Evolutionary conservation across 2,113 vertebrate genomes (phyloP).

Genomic region (Macaca fascicularis): T2T-MFA8v1.1 NC_088391.1:41245001-41245500

Average conservation of each 20-base stretch:
- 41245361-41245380: background rate
- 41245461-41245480: slow-evolving; percentile 28
- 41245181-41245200: background rate
- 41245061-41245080: background rate
- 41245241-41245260: background rate
- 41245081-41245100: background rate
- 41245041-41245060: background rate
- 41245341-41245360: background rate
- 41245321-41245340: background rate
- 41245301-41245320: background rate
- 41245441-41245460: background rate
- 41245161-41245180: background rate
- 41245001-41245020: background rate
- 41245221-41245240: background rate
- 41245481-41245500: background rate
- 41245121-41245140: background rate
- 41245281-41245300: background rate
- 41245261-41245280: background rate
- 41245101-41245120: background rate
- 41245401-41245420: background rate
- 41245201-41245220: background rate
- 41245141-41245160: background rate
- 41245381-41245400: background rate
- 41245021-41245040: background rate
- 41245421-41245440: slow-evolving; percentile 37